These are phyloP conservation scores for Phyllotreta striolata DNA, from an alignment of 2,888 invertebrate genomes.

Conservation along the genomic window DNA sequence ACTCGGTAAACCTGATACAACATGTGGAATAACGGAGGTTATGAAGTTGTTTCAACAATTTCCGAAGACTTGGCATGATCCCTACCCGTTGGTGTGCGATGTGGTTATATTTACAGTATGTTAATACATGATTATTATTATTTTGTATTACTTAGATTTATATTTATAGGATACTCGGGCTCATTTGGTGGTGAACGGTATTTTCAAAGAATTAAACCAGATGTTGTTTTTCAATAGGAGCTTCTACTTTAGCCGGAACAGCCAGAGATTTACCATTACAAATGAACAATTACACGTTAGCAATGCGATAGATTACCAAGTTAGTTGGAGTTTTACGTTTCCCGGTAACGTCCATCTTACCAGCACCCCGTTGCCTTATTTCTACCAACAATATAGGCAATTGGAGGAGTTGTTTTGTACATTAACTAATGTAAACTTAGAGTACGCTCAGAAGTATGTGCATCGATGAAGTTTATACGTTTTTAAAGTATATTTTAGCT, in stretches of 20 bases:
- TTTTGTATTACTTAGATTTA: neutral
- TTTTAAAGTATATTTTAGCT: slow-evolving; percentile 2
- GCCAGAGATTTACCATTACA: slow-evolving; percentile 30
- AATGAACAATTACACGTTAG: slow-evolving; percentile 40
- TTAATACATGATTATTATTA: neutral
- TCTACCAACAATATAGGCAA: slow-evolving; percentile 28
- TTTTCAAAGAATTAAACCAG: slow-evolving; percentile 30
- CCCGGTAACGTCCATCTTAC: slow-evolving; percentile 23
- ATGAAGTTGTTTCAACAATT: slow-evolving; percentile 35
- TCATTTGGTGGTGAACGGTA: slow-evolving; percentile 27
- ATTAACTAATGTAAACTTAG: slow-evolving; percentile 36
- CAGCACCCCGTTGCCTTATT: slow-evolving; percentile 33
- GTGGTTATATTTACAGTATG: slow-evolving; percentile 32
- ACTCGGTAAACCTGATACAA: slow-evolving; percentile 16
- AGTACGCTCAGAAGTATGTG: slow-evolving; percentile 39
- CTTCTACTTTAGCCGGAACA: slow-evolving; percentile 31
- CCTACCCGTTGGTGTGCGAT: slow-evolving; percentile 29
- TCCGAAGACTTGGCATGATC: slow-evolving; percentile 35
- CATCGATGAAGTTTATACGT: neutral
- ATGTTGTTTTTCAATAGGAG: slow-evolving; percentile 35
- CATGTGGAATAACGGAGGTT: slow-evolving; percentile 26
- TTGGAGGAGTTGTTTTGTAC: slow-evolving; percentile 29
- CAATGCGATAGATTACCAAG: slow-evolving; percentile 29
- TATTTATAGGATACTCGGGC: slow-evolving; percentile 22
- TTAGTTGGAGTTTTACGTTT: slow-evolving; percentile 26